These are phyloP conservation scores for Salarias fasciatus DNA, from an alignment of 2,797 vertebrate species.

Conservation along the genomic window DNA sequence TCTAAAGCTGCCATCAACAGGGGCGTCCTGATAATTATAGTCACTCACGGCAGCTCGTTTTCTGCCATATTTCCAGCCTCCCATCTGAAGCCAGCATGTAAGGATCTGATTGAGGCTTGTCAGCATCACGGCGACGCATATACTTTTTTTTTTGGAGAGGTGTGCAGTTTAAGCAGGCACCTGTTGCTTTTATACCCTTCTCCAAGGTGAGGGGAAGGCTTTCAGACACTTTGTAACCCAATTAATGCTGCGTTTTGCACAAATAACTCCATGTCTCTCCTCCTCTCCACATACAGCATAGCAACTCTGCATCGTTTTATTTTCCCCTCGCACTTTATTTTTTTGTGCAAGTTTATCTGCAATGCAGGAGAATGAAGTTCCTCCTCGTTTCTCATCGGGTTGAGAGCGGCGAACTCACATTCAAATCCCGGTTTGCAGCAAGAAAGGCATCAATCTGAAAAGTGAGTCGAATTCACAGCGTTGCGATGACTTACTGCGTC, in stretches of 20 bases:
- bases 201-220: conserved; percentile 18
- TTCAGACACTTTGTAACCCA: conserved; percentile 6
- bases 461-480: no score
- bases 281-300: background rate
- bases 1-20: conserved; percentile 53
- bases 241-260: conserved; percentile 3
- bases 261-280: conserved; percentile 1
- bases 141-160: background rate
- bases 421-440: no score
- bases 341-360: no score
- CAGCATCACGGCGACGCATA: conserved; percentile 21
- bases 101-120: conserved; percentile 19
- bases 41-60: conserved; percentile 43
- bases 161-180: conserved; percentile 2
- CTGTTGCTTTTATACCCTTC: conserved; percentile 12
- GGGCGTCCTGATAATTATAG: conserved; percentile 56
- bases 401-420: no score
- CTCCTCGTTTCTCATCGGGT: no score
- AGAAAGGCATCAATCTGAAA: no score
- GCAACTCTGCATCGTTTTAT: background rate
- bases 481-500: no score
- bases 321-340: background rate
- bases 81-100: conserved; percentile 21
- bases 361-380: no score
- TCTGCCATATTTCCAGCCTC: conserved; percentile 6